Base-by-base conservation (phyloP, 2,113 vertebrate genomes). In the Gambusia affinis region DNA sequence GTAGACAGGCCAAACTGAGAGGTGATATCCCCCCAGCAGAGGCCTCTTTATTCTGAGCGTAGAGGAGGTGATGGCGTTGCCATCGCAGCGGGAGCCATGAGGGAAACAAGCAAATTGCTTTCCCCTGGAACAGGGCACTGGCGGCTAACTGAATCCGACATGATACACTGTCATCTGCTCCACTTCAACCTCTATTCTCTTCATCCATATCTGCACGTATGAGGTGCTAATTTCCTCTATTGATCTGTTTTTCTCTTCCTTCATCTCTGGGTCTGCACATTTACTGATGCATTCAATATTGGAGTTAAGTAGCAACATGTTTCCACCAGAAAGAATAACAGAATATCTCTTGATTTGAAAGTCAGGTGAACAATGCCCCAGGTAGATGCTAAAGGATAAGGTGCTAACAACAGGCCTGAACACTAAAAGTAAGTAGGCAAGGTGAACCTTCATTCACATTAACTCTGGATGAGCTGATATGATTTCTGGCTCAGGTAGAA, bases 21-120 rank as follows among this genome's bases (percentile, higher is more conserved):
- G 86, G 87, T 88, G 88, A 92, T 89, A 92, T 91, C 90, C 90
- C 51, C 63, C 73, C 87, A 81, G 80, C 82, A 87, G 90, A 89
- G 67, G 76, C 81, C 83, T 92, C 89, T 91, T 88, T 87, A 89
- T 92, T 91, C 87, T 64, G 65, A 81, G 70, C 64, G 70, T 28
- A 31, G 69, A 69, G 73, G 79, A 78, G 72, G 83, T 72, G 78
- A 77, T 39, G 27, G 62, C 70, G 33, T 0, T 81, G 75, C 77
- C 15, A 27, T 72, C 30, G 70, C 78, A 51, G 78, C 77, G 37
- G 68, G 67, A 74, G 83, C 83, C 77, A 65, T 67, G 76, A 88
- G 84, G 82, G 79, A 91, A 84, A 85, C 83, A 70, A 87, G 73
- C 84, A 90, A 91, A 92, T 93, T 90, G 88, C 75, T 91, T 82